These are phyloP conservation scores for Hymenopus coronatus DNA, from an alignment of 2,888 invertebrate species.

Conservation along the genomic window DNA sequence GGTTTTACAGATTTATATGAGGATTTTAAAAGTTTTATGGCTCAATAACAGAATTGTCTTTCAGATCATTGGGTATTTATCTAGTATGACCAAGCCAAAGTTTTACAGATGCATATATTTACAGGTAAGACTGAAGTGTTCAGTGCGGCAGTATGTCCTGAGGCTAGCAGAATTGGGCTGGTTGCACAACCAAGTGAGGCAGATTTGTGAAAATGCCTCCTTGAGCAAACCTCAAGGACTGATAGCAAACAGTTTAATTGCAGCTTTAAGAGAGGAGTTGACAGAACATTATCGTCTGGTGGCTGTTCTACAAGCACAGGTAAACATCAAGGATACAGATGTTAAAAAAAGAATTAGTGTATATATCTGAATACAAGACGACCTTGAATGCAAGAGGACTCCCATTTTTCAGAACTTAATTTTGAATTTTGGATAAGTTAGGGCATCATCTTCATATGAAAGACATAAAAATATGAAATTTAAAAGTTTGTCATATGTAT, in stretches of 20 bases:
- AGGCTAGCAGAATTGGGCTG: slow-evolving; percentile 84
- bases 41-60: background rate
- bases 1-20: background rate
- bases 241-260: slow-evolving; percentile 82
- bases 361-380: too few species aligned
- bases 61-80: background rate
- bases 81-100: background rate
- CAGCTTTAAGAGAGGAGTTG: slow-evolving; percentile 79
- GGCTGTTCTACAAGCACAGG: slow-evolving; percentile 83
- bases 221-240: slow-evolving; percentile 60
- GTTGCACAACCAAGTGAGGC: slow-evolving; percentile 76
- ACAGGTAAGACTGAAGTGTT: slow-evolving; percentile 46
- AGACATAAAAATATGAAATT: too few species aligned
- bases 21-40: background rate
- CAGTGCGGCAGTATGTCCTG: slow-evolving; percentile 63
- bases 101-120: background rate
- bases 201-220: slow-evolving; percentile 73
- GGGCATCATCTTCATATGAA: too few species aligned
- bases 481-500: too few species aligned
- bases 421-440: too few species aligned
- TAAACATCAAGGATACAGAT: slow-evolving; percentile 43
- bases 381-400: too few species aligned
- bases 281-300: slow-evolving; percentile 86
- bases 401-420: too few species aligned
- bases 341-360: too few species aligned